phyloP scores from a whole-genome alignment of 2,113 vertebrate genomes.

The Zingel zingel region DNA sequence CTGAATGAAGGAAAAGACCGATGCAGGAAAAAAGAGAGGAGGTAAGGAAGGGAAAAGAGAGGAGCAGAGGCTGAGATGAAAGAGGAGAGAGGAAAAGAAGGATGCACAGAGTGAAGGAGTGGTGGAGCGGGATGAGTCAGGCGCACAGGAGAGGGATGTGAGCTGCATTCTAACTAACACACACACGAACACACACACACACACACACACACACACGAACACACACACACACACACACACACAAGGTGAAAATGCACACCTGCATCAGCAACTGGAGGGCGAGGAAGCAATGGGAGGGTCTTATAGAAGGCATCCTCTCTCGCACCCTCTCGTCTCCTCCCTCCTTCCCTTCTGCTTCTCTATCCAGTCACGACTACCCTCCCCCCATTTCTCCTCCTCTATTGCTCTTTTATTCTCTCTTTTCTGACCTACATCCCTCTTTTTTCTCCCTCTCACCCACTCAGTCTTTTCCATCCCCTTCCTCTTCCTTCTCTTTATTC shows the following conservation, averaged over 20 bases:
- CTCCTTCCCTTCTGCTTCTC: conserved; percentile 1
- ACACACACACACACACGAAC: conserved; percentile 42
- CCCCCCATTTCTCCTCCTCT: background rate
- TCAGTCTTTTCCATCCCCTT: background rate
- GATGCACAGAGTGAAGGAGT: conserved; percentile 30
- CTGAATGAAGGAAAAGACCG: background rate
- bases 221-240: conserved; percentile 32
- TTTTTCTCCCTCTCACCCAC: background rate
- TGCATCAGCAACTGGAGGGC: conserved; percentile 54
- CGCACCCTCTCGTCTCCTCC: conserved; percentile 2
- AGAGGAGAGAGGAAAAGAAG: conserved; percentile 29
- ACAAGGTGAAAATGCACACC: conserved; percentile 56
- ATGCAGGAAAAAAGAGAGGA: background rate
- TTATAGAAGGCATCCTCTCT: conserved; percentile 60
- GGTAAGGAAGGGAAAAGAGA: background rate
- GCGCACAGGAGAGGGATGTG: conserved; percentile 71
- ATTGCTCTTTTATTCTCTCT: conserved; percentile 14
- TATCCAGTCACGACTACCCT: conserved; percentile 51
- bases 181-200: conserved; percentile 21
- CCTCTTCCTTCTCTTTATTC: background rate
- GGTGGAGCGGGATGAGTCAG: conserved; percentile 70
- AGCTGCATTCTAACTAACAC: conserved; percentile 63
- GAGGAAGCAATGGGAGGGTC: conserved; percentile 55
- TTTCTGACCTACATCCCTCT: conserved; percentile 38
- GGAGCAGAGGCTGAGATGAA: background rate